These are phyloP conservation scores for Hyposmocoma kahamanoa DNA, from an alignment of 1,140 invertebrate species.

Conservation along the genomic window DNA sequence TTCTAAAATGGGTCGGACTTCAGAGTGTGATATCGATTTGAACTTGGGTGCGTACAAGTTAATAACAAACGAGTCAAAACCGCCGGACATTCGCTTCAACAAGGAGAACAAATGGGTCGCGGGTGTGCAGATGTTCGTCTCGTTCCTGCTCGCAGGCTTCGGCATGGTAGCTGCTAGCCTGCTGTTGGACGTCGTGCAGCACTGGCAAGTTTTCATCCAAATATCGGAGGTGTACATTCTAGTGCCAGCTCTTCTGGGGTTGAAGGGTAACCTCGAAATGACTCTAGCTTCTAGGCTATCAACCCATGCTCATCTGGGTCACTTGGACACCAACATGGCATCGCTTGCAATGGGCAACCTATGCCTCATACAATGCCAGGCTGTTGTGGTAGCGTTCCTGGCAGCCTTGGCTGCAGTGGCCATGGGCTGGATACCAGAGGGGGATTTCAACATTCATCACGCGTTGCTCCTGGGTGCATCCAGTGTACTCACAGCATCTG, in stretches of 20 bases:
- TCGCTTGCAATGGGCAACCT: conserved; percentile 90
- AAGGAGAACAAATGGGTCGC: conserved; percentile 76
- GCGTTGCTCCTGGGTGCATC: conserved; percentile 90
- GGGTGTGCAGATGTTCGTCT: conserved; percentile 90
- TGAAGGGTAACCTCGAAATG: conserved; percentile 99
- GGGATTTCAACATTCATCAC: conserved; percentile 87
- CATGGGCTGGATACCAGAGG: conserved; percentile 88
- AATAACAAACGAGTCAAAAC: conserved; percentile 47
- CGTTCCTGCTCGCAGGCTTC: conserved; percentile 92
- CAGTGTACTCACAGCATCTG: conserved; percentile 91
- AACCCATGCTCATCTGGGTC: conserved; percentile 90
- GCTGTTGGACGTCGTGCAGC: conserved; percentile 88
- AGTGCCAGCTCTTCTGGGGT: conserved; percentile 93
- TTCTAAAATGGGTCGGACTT: conserved; percentile 38
- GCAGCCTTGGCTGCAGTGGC: conserved; percentile 90
- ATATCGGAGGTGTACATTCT: conserved; percentile 94
- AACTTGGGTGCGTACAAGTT: conserved; percentile 36
- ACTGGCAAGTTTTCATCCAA: conserved; percentile 90
- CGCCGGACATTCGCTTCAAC: conserved; percentile 50
- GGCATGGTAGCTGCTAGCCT: conserved; percentile 94
- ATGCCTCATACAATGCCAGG: conserved; percentile 93
- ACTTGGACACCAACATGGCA: conserved; percentile 83
- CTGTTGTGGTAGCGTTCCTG: conserved; percentile 93
- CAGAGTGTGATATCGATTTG: conserved; percentile 29
- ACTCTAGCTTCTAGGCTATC: conserved; percentile 95